Conservation (phyloP, 1,140 invertebrate species). For the Drosophila bocqueti region DNA sequence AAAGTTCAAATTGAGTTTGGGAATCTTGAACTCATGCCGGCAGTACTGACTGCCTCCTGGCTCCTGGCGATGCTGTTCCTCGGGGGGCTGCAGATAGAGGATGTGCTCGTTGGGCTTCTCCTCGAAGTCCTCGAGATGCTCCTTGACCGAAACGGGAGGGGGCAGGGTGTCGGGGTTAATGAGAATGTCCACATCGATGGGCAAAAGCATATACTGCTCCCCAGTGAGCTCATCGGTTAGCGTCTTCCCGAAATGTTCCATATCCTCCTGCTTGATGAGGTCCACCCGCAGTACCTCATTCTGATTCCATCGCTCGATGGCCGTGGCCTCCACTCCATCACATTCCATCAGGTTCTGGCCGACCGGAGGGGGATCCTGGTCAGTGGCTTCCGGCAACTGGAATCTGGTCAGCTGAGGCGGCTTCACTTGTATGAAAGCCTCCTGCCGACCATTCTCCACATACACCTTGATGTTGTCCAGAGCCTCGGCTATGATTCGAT, state of each 20-base stretch:
- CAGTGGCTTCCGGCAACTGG: background rate
- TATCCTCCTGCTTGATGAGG: background rate
- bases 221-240: constrained; percentile 41
- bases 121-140: background rate
- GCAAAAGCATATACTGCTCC: constrained; percentile 55
- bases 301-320: constrained; percentile 21
- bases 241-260: constrained; percentile 19
- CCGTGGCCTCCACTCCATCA: background rate
- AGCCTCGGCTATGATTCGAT: constrained; percentile 22
- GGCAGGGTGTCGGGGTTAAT: constrained; percentile 7
- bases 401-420: constrained; percentile 41
- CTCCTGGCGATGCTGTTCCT: background rate
- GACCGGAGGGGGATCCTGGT: background rate
- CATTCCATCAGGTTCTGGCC: background rate
- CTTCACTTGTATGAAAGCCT: constrained; percentile 29
- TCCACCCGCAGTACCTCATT: constrained; percentile 13
- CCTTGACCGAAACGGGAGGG: background rate
- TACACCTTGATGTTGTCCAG: constrained; percentile 34
- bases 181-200: constrained; percentile 47
- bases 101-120: background rate
- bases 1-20: constrained; percentile 14
- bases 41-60: background rate
- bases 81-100: background rate
- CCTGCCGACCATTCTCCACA: constrained; percentile 11
- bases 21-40: constrained; percentile 7